Percentiles rank a stretch among this genome's conserved stretches.
These are phyloP conservation scores for Drosophila orena DNA, from an alignment of 1,140 invertebrate genomes.

Conservation along the genomic window DNA sequence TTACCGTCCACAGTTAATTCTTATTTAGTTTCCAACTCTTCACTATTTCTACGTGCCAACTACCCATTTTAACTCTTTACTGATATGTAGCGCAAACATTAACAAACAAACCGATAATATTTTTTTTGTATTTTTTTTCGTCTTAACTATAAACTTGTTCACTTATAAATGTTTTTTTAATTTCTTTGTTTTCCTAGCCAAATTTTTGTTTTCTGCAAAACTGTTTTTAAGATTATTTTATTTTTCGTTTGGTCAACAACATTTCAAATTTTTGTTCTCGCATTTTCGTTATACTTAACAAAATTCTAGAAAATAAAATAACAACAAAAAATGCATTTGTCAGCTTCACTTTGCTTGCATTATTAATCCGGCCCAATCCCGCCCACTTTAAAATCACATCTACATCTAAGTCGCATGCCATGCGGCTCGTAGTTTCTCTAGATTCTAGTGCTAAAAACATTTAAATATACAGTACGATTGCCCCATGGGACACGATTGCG, in stretches of 20 bases:
- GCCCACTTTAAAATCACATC: constrained; percentile 76
- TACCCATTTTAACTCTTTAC: constrained; percentile 80
- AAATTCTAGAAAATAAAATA: constrained; percentile 62
- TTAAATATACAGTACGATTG: constrained; percentile 74
- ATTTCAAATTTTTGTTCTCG: constrained; percentile 62
- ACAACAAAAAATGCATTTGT: constrained; percentile 77
- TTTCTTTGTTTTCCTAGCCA: constrained; percentile 61
- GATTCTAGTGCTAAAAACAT: constrained; percentile 81
- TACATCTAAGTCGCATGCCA: constrained; percentile 69
- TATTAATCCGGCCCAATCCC: constrained; percentile 34
- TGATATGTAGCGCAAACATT: constrained; percentile 85
- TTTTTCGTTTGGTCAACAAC: constrained; percentile 78
- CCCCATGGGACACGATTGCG: constrained; percentile 48
- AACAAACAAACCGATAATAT: constrained; percentile 85
- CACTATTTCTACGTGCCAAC: constrained; percentile 73
- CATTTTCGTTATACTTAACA: constrained; percentile 29
- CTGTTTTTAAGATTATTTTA: constrained; percentile 22
- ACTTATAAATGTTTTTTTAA: constrained; percentile 53
- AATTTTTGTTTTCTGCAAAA: constrained; percentile 58
- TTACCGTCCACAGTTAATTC: constrained; percentile 45
- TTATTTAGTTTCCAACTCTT: constrained; percentile 66
- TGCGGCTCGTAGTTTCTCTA: constrained; percentile 63
- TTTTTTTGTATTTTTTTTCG: constrained; percentile 50
- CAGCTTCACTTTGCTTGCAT: constrained; percentile 37
- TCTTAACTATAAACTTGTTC: constrained; percentile 56